phyloP scores from a whole-genome alignment of 2,113 vertebrate species.

The Muntiacus muntjak region DNA sequence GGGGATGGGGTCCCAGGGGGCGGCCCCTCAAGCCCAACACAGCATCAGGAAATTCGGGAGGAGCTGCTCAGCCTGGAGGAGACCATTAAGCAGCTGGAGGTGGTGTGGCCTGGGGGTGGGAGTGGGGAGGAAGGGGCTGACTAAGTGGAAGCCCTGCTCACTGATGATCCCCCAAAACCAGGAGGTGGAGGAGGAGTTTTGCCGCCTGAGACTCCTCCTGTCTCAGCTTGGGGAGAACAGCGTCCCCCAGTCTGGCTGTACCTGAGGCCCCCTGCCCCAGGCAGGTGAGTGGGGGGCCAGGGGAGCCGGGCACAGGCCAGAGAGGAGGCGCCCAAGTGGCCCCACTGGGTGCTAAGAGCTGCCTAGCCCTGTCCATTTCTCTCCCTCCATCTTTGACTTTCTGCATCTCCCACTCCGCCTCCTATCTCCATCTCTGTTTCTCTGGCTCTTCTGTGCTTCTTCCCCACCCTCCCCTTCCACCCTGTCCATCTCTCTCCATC shows the following conservation, averaged over 20 bases:
- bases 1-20: slow-evolving; percentile 32
- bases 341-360: not conserved
- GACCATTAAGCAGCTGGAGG: slow-evolving; percentile 85
- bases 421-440: not conserved
- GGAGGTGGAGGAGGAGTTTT: slow-evolving; percentile 76
- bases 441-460: not conserved
- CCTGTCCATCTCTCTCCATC: not conserved
- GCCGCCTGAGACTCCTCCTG: slow-evolving; percentile 66
- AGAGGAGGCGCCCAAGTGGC: not conserved
- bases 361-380: not conserved
- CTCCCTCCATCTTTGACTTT: not conserved
- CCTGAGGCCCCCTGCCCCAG: slow-evolving; percentile 47
- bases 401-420: not conserved
- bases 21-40: slow-evolving; percentile 75
- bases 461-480: not conserved
- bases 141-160: not conserved
- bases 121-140: not conserved
- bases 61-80: slow-evolving; percentile 84
- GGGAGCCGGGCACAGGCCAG: rapidly evolving
- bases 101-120: not conserved
- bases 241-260: slow-evolving; percentile 55
- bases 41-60: slow-evolving; percentile 79
- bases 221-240: slow-evolving; percentile 61
- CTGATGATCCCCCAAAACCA: not conserved
- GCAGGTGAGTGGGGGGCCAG: slow-evolving; percentile 19